phyloP scores from a whole-genome alignment of 1,140 invertebrate genomes.

The Meloidogyne hapla region DNA sequence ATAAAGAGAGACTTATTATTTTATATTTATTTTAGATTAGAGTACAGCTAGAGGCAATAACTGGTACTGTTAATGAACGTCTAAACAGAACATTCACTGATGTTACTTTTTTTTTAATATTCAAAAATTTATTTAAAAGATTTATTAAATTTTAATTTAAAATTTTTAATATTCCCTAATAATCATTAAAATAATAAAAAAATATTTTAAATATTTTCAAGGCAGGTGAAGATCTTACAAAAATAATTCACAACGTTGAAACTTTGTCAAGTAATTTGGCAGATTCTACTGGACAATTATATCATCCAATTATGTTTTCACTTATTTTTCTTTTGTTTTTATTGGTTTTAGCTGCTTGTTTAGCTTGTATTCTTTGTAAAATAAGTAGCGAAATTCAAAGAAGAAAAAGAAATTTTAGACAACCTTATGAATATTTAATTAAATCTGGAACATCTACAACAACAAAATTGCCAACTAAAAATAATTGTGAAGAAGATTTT shows the following conservation, averaged over 20 bases:
- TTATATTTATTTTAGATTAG: neutral
- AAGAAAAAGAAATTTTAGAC: neutral
- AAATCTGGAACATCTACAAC: neutral
- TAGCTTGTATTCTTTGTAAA: slow-evolving; percentile 18
- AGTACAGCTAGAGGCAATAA: slow-evolving; percentile 13
- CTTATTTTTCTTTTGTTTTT: slow-evolving; percentile 18
- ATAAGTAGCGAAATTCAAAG: slow-evolving; percentile 9
- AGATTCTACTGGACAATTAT: slow-evolving; percentile 24
- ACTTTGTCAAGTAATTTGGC: slow-evolving; percentile 20
- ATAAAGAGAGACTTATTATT: no score
- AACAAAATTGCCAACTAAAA: neutral
- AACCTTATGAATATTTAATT: neutral
- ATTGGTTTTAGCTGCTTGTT: slow-evolving; percentile 13
- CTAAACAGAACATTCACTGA: slow-evolving; percentile 22
- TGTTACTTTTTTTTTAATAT: neutral
- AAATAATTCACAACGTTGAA: slow-evolving; percentile 25
- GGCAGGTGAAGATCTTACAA: slow-evolving; percentile 25
- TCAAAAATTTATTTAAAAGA: no score
- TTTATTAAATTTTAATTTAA: no score
- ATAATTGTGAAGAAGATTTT: neutral
- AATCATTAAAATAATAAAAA: neutral
- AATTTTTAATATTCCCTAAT: neutral
- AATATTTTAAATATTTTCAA: neutral
- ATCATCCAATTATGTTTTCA: slow-evolving; percentile 19
- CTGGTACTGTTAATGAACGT: neutral